phyloP scores from a whole-genome alignment of 2,113 vertebrate genomes.

The Istiophorus platypterus region DNA sequence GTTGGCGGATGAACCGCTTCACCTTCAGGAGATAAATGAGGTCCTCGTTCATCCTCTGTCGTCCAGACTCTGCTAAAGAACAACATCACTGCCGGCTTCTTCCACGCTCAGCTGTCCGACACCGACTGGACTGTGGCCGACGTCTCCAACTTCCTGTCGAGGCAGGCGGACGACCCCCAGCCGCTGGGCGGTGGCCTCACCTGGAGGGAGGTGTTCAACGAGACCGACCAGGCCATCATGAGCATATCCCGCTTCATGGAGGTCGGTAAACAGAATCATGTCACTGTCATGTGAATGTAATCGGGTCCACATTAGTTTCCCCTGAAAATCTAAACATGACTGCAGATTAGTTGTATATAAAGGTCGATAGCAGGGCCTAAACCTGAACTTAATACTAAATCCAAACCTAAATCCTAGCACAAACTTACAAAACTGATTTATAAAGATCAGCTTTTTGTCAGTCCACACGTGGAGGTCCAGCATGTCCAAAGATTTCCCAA shows the following conservation, averaged over 20 bases:
- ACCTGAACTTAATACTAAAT: no score
- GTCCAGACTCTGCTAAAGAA: conserved; percentile 88
- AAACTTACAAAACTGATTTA: no score
- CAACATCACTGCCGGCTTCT: conserved; percentile 83
- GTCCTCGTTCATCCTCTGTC: not conserved
- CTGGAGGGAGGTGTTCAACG: conserved; percentile 95
- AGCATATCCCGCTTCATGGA: conserved; percentile 97
- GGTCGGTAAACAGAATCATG: conserved; percentile 76
- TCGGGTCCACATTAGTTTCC: no score
- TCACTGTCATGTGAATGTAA: not conserved
- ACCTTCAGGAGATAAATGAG: not conserved
- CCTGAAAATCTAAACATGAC: no score
- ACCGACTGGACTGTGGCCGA: conserved; percentile 90
- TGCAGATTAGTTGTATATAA: no score
- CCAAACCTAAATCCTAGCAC: no score
- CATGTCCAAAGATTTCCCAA: no score
- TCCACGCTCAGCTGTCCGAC: conserved; percentile 82
- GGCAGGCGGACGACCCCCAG: conserved; percentile 78
- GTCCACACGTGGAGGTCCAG: no score
- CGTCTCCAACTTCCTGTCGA: conserved; percentile 88
- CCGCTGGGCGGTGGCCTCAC: conserved; percentile 82
- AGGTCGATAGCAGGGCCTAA: no score
- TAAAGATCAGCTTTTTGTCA: no score
- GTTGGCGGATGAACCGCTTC: no score
- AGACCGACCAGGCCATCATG: conserved; percentile 91